These are phyloP conservation scores for Romanomermis culicivorax DNA, from an alignment of 2,888 invertebrate species.

Conservation along the genomic window DNA sequence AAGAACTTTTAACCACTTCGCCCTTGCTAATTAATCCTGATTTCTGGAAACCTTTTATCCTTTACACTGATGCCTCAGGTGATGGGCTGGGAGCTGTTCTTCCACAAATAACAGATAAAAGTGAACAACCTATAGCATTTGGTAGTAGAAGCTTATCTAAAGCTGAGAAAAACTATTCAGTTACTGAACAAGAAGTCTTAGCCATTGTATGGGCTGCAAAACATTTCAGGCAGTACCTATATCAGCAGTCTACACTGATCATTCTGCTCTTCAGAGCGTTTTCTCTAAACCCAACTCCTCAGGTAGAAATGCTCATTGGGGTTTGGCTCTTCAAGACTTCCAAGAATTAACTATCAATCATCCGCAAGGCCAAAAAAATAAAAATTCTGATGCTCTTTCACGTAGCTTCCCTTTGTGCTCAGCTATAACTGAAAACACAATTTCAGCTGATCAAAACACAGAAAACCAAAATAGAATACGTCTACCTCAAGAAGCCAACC, in stretches of 20 bases:
- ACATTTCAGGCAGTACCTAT: too few species aligned
- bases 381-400: conserved; percentile 28
- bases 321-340: too few species aligned
- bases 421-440: too few species aligned
- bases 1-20: conserved; percentile 9
- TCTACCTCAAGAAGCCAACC: background rate
- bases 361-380: conserved; percentile 15
- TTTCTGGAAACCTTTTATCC: conserved; percentile 17
- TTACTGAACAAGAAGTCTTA: conserved; percentile 19
- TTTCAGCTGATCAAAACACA: conserved; percentile 12
- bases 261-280: too few species aligned
- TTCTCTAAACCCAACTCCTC: conserved; percentile 28
- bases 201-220: conserved; percentile 32
- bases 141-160: too few species aligned
- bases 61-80: too few species aligned
- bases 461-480: background rate
- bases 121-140: too few species aligned
- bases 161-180: too few species aligned
- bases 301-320: conserved; percentile 32
- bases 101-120: too few species aligned
- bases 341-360: background rate
- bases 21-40: conserved; percentile 17
- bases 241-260: too few species aligned
- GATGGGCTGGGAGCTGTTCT: too few species aligned
- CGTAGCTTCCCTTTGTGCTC: too few species aligned